Conservation (phyloP, 2,888 invertebrate species). For the Acanthosoma haemorrhoidale region DNA sequence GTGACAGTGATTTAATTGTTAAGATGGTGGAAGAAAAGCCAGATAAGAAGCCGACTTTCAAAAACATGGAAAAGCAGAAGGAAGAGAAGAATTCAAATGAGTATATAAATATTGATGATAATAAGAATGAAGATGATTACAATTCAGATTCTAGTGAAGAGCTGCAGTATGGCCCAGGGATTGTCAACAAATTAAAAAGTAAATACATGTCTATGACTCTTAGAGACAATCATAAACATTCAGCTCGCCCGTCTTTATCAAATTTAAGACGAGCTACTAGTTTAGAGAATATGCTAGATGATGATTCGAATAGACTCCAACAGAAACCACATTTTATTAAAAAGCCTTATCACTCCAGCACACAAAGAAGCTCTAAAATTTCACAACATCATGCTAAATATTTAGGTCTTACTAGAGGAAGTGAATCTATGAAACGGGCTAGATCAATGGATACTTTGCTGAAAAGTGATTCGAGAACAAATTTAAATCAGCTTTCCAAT, state of each 20-base stretch:
- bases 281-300: constrained; percentile 77
- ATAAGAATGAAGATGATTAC: constrained; percentile 44
- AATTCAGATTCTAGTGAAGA: constrained; percentile 66
- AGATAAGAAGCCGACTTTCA: constrained; percentile 24
- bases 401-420: constrained; percentile 38
- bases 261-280: constrained; percentile 72
- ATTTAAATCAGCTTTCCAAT: background rate
- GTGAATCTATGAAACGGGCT: constrained; percentile 70
- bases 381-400: constrained; percentile 40
- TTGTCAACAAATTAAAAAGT: constrained; percentile 79
- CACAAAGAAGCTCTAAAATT: constrained; percentile 30
- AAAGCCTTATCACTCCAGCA: constrained; percentile 27
- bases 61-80: constrained; percentile 21
- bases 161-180: constrained; percentile 84
- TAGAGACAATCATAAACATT: constrained; percentile 60
- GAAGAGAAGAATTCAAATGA: constrained; percentile 41
- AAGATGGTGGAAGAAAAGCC: constrained; percentile 33
- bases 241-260: constrained; percentile 61
- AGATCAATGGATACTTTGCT: constrained; percentile 79
- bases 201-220: constrained; percentile 80
- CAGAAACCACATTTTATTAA: constrained; percentile 35
- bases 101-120: constrained; percentile 32
- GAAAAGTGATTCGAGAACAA: constrained; percentile 52
- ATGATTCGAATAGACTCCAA: constrained; percentile 46
- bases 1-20: constrained; percentile 34